Conservation (phyloP, 2,113 vertebrate species). For the Xiphophorus hellerii region DNA sequence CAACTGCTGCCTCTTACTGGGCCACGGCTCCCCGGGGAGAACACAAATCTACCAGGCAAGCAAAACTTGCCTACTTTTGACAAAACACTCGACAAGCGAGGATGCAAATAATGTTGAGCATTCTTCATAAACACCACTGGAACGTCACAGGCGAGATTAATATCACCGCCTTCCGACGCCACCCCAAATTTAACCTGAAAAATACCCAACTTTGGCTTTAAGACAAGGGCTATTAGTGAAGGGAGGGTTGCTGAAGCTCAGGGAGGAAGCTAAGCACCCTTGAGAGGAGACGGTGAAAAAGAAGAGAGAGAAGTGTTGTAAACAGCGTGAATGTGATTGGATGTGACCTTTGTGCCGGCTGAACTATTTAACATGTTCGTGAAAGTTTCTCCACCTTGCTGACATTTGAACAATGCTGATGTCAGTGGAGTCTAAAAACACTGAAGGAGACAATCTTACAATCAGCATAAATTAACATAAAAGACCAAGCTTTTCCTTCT, state of each 20-base stretch:
- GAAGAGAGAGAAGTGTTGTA: slow-evolving; percentile 25
- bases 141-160: slow-evolving; percentile 56
- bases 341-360: slow-evolving; percentile 57
- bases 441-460: not conserved
- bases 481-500: not conserved
- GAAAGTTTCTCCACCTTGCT: slow-evolving; percentile 48
- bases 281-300: slow-evolving; percentile 21
- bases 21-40: slow-evolving; percentile 78
- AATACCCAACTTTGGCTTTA: slow-evolving; percentile 61
- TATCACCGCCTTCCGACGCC: slow-evolving; percentile 47
- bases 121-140: slow-evolving; percentile 68
- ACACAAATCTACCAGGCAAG: slow-evolving; percentile 81
- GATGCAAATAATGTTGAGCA: slow-evolving; percentile 74
- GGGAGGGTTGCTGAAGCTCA: slow-evolving; percentile 22
- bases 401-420: slow-evolving; percentile 62
- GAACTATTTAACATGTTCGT: slow-evolving; percentile 44
- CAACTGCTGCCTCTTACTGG: slow-evolving; percentile 83
- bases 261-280: slow-evolving; percentile 28
- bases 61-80: slow-evolving; percentile 83
- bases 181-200: slow-evolving; percentile 78
- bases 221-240: slow-evolving; percentile 55
- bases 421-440: slow-evolving; percentile 19
- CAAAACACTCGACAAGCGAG: slow-evolving; percentile 80
- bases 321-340: slow-evolving; percentile 56
- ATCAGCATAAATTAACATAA: slow-evolving; percentile 1